These are phyloP conservation scores for Epirrhoe tristata DNA, from an alignment of 2,888 invertebrate species.

Conservation along the genomic window DNA sequence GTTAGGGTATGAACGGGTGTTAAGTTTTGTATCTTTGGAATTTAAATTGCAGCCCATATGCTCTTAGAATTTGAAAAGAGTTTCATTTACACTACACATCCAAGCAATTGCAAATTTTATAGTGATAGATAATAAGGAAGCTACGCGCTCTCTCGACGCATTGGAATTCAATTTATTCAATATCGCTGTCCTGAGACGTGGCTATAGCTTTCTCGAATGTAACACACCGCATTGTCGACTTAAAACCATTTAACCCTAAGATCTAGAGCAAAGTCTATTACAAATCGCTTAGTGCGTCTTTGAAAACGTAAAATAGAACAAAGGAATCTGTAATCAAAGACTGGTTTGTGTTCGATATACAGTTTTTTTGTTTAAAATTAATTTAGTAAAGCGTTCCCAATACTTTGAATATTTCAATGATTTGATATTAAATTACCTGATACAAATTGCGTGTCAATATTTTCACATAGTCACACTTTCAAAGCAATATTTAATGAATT, in stretches of 20 bases:
- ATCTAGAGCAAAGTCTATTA: slow-evolving; percentile 21
- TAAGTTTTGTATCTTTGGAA: background rate
- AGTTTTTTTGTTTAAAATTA: background rate
- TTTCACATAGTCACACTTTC: too few relatives aligned
- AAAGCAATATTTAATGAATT: too few relatives aligned
- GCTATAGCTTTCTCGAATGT: slow-evolving; percentile 40
- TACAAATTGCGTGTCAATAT: too few relatives aligned
- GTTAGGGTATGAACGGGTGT: too few relatives aligned
- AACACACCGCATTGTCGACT: slow-evolving; percentile 33
- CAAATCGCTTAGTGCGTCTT: background rate
- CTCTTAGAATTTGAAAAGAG: background rate
- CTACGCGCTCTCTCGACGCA: slow-evolving; percentile 51
- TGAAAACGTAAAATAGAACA: background rate
- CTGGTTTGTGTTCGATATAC: background rate
- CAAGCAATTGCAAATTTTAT: slow-evolving; percentile 41
- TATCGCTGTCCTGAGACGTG: slow-evolving; percentile 51
- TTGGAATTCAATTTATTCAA: slow-evolving; percentile 68
- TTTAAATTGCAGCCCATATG: background rate
- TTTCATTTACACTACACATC: background rate
- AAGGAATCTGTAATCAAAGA: background rate
- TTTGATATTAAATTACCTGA: too few relatives aligned
- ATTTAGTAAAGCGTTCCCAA: background rate
- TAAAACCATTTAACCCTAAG: slow-evolving; percentile 28
- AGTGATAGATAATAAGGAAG: slow-evolving; percentile 51
- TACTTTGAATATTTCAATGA: too few relatives aligned